phyloP scores from a whole-genome alignment of 2,113 vertebrate genomes.

The Misgurnus mizolepis region DNA sequence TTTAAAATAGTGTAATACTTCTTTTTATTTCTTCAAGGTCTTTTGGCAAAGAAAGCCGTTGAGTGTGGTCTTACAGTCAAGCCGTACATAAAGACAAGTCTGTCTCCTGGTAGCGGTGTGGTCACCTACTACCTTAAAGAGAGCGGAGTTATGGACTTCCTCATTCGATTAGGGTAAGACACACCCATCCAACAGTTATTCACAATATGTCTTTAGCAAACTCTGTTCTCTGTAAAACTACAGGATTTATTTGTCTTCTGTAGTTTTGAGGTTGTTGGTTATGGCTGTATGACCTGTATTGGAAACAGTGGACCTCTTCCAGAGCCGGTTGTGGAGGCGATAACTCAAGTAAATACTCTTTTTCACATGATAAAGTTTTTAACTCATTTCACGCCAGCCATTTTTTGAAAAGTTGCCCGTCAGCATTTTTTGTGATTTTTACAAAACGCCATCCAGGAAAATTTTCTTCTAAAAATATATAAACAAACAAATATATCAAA shows the following conservation, averaged over 20 bases:
- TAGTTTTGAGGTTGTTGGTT: constrained; percentile 95
- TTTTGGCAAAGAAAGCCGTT: constrained; percentile 93
- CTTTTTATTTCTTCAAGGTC: constrained; percentile 70
- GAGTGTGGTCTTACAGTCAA: constrained; percentile 86
- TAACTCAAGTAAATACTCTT: constrained; percentile 80
- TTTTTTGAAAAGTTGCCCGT: no score
- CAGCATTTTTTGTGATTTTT: no score
- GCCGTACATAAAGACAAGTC: constrained; percentile 95
- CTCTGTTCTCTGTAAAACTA: no score
- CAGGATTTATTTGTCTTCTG: no score
- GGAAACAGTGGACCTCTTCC: constrained; percentile 96
- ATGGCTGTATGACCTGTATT: constrained; percentile 99
- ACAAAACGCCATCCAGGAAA: no score
- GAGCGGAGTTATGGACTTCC: constrained; percentile 92
- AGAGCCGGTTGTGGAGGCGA: constrained; percentile 89
- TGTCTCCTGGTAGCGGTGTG: constrained; percentile 97
- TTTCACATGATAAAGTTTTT: neutral
- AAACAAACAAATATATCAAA: no score
- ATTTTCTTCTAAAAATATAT: no score
- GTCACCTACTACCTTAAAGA: constrained; percentile 95
- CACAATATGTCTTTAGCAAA: no score
- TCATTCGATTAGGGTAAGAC: constrained; percentile 83
- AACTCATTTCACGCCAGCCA: neutral
- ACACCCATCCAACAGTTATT: no score
- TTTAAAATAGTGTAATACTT: neutral